Evolutionary conservation across 2,888 invertebrate genomes (phyloP).

Genomic region (Sinopyrophorus schimmeli): DNA sequence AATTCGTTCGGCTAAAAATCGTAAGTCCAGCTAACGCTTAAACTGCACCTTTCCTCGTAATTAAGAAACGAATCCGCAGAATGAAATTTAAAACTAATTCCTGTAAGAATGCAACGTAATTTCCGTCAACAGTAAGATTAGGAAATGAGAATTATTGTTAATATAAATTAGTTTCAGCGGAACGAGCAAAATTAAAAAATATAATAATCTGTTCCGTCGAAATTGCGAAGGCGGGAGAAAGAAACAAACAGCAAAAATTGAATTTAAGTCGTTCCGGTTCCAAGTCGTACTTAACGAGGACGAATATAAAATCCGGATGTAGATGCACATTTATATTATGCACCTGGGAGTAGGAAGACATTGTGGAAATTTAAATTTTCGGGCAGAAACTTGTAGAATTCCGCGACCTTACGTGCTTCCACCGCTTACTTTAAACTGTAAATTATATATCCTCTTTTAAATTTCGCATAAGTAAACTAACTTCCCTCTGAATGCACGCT

Average conservation of each 20-base stretch:
- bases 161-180: slow-evolving; percentile 23
- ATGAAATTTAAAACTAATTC: slow-evolving; percentile 11
- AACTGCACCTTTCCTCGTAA: slow-evolving; percentile 4
- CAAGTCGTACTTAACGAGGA: slow-evolving; percentile 2
- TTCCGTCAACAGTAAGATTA: slow-evolving; percentile 19
- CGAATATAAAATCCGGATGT: slow-evolving; percentile 2
- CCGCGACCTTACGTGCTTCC: too few species aligned
- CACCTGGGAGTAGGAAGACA: slow-evolving; percentile 1
- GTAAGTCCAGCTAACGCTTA: too few species aligned
- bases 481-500: too few species aligned
- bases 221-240: slow-evolving; percentile 4
- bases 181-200: too few species aligned
- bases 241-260: slow-evolving; percentile 4
- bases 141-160: slow-evolving; percentile 23
- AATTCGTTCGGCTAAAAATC: too few species aligned
- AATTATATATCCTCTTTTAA: too few species aligned
- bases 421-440: too few species aligned
- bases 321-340: slow-evolving; percentile 12
- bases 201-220: slow-evolving; percentile 3
- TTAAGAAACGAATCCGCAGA: slow-evolving; percentile 6
- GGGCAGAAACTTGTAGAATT: too few species aligned
- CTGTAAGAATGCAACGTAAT: slow-evolving; percentile 20
- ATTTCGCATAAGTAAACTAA: too few species aligned
- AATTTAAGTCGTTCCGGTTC: slow-evolving; percentile 8
- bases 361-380: slow-evolving; percentile 6